Percentiles rank a stretch among this genome's conserved stretches.
phyloP scores from a whole-genome alignment of 2,888 invertebrate species.

The Hirtodrosophila confusa region DNA sequence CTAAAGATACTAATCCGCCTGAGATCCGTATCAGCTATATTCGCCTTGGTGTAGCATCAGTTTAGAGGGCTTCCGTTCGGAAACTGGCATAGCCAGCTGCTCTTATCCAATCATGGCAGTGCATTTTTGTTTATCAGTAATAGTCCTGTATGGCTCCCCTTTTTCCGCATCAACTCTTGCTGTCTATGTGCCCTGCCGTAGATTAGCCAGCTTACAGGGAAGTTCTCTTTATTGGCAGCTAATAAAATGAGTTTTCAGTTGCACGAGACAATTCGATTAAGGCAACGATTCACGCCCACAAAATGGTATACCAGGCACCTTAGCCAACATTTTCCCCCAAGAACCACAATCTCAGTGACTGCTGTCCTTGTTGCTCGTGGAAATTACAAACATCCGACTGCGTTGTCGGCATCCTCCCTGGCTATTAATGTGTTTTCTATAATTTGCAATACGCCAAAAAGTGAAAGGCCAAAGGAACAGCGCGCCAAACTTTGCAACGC shows the following conservation, averaged over 20 bases:
- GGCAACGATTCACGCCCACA: slow-evolving; percentile 59
- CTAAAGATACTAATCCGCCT: too few species aligned
- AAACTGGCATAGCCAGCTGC: too few species aligned
- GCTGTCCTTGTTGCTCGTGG: slow-evolving; percentile 46
- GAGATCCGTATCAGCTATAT: too few species aligned
- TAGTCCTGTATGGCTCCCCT: too few species aligned
- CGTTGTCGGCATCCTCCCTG: slow-evolving; percentile 25
- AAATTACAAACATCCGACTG: slow-evolving; percentile 74
- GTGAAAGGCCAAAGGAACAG: slow-evolving; percentile 27
- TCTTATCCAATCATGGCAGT: too few species aligned
- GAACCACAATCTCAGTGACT: not conserved
- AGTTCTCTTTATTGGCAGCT: slow-evolving; percentile 68
- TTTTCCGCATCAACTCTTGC: not conserved
- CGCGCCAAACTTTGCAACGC: slow-evolving; percentile 63
- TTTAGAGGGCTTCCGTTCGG: too few species aligned
- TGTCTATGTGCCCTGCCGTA: slow-evolving; percentile 28
- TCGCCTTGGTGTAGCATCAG: too few species aligned
- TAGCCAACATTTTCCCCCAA: too few species aligned
- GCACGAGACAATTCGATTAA: slow-evolving; percentile 75
- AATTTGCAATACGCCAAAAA: slow-evolving; percentile 63
- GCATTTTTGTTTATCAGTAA: too few species aligned
- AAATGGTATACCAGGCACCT: slow-evolving; percentile 7
- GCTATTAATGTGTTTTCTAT: slow-evolving; percentile 77
- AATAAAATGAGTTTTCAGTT: slow-evolving; percentile 65
- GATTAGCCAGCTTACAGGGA: slow-evolving; percentile 80